Conservation (phyloP, 2,888 invertebrate genomes). For the Nephrotoma appendiculata region DNA sequence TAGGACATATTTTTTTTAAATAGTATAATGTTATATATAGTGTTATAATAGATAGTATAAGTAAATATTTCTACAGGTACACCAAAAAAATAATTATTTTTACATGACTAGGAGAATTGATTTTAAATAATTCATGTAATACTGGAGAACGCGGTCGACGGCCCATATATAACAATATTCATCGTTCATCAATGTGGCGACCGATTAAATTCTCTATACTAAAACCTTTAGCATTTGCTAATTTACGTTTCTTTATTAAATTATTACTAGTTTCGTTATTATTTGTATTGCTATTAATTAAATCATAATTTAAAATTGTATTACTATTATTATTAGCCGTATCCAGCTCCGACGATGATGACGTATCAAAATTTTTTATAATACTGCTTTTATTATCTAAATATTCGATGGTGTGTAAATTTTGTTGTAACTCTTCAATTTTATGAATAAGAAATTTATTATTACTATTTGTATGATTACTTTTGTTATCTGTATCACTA, state of each 20-base stretch:
- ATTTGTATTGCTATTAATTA: background rate
- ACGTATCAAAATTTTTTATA: background rate
- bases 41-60: background rate
- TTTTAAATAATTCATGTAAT: background rate
- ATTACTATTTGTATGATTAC: background rate
- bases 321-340: background rate
- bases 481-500: background rate
- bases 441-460: background rate
- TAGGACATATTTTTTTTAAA: background rate
- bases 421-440: background rate
- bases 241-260: conserved; percentile 18
- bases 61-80: background rate
- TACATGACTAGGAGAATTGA: background rate
- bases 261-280: background rate
- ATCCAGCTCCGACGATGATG: background rate
- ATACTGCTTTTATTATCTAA: background rate
- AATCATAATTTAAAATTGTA: conserved; percentile 3
- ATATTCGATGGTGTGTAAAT: background rate
- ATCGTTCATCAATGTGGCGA: conserved; percentile 20
- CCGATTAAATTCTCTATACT: conserved; percentile 33
- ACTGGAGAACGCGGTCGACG: background rate
- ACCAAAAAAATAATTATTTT: background rate
- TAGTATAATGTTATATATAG: background rate
- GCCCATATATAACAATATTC: background rate
- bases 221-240: conserved; percentile 28